Evolutionary conservation across 2,797 vertebrate species (phyloP).

Genomic region (Malacoraja senta): DNA sequence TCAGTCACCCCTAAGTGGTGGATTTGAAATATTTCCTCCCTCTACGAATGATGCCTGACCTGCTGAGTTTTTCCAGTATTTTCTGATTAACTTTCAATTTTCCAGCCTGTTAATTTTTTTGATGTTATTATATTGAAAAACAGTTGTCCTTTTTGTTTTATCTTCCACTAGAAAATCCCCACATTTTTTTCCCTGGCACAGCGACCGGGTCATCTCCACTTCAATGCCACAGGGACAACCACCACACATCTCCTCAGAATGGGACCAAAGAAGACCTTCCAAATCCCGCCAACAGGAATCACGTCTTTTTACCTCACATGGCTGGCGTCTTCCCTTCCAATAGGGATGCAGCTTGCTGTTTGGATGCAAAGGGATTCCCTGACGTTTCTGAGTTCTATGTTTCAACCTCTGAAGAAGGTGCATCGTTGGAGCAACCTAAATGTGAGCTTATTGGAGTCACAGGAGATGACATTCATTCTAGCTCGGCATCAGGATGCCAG

Average conservation of each 20-base stretch:
- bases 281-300: constrained; percentile 43
- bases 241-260: constrained; percentile 41
- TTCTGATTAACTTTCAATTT: too few relatives aligned
- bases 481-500: neutral
- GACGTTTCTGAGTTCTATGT: constrained; percentile 46
- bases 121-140: neutral
- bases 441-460: constrained; percentile 45
- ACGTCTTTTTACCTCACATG: constrained; percentile 33
- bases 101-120: too few relatives aligned
- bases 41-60: too few relatives aligned
- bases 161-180: constrained; percentile 69
- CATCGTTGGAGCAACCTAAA: constrained; percentile 49
- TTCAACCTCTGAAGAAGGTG: constrained; percentile 47
- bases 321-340: constrained; percentile 32
- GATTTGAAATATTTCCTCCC: too few relatives aligned
- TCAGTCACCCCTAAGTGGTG: too few relatives aligned
- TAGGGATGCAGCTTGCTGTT: constrained; percentile 34
- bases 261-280: constrained; percentile 37
- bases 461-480: neutral
- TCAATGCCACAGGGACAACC: constrained; percentile 59
- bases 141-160: constrained; percentile 44
- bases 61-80: too few relatives aligned
- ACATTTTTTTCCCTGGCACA: constrained; percentile 58
- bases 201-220: constrained; percentile 53
- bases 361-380: constrained; percentile 47